Conservation (phyloP, 2,797 vertebrate genomes). For the Pogoniulus pusillus region DNA sequence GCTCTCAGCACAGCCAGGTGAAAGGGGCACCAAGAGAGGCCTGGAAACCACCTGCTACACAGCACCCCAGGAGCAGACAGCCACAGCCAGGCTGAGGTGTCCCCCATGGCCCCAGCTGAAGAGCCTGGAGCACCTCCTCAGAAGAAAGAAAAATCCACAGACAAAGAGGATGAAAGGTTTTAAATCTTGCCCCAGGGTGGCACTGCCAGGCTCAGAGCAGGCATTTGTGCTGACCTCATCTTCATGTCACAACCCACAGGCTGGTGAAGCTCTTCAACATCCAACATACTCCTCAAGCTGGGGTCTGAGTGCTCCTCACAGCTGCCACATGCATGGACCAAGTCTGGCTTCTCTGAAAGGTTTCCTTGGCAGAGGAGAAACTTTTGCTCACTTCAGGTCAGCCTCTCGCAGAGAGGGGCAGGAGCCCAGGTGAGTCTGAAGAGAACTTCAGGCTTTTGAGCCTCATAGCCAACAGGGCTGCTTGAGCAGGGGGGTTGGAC, state of each 20-base stretch:
- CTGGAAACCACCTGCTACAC: neutral
- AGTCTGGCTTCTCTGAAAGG: neutral
- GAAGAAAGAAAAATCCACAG: neutral
- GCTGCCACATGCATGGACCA: neutral
- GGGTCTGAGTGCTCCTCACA: neutral
- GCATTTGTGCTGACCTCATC: neutral
- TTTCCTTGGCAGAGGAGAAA: neutral
- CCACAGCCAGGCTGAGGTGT: neutral
- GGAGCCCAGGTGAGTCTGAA: neutral
- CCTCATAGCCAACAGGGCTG: no score
- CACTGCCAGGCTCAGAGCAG: neutral
- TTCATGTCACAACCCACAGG: neutral
- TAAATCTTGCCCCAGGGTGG: neutral
- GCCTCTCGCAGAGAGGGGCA: neutral
- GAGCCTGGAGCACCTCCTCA: neutral
- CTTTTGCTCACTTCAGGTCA: neutral
- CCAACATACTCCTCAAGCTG: neutral
- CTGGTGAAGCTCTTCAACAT: neutral
- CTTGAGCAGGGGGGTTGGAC: no score
- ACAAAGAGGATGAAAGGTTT: neutral
- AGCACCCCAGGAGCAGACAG: no score
- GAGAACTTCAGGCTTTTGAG: neutral
- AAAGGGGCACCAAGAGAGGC: neutral
- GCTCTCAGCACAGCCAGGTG: neutral
- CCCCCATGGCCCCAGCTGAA: neutral